Base-by-base conservation (phyloP, 1,140 invertebrate genomes). In the Rhynchophorus ferrugineus region DNA sequence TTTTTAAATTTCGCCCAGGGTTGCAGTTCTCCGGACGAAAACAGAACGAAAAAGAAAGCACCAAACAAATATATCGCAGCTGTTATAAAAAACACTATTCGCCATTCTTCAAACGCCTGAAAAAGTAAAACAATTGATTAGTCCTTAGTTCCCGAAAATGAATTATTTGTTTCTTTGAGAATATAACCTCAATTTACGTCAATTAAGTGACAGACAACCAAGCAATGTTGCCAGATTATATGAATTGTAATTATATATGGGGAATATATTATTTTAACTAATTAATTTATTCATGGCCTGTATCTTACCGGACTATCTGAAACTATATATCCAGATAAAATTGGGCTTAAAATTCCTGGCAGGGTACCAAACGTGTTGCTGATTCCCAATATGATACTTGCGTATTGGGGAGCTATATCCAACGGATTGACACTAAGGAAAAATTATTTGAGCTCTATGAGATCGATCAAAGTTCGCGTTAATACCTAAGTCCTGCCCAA, bases 311-410 rank as follows among this genome's bases (percentile, higher is more conserved):
- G 78, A 6, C 85, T 73, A 57, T 85, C 73, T 56, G 76, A 74
- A 1, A 90, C 86, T 37, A 94, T 81, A 44, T 79, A 78, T 17
- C 89, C 87, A 1, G 87, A 86, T 9, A 94, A 68, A 3, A 80
- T 73, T 0, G 90, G 91, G 69, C 85, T 89, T 3, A 93, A 69
- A 55, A 94, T 91, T 17, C 91, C 91, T 29, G 90, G 89, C 53
- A 95, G 68, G 0, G 90, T 93, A 0, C 87, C 89, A 59, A 94
- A 75, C 1, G 89, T 92, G 68, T 93, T 93, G 2, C 87, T 86
- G 17, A 93, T 75, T 1, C 90, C 90, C 87, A 92, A 89, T 19
- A 92, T 66, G 1, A 89, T 80, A 61, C 84, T 84, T 0, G 85
- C 84, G 67, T 85, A 83, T 63, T 83, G 84, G 14, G 88, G 88